Base-by-base conservation (phyloP, 2,888 invertebrate species). In the Sicus ferrugineus region DNA sequence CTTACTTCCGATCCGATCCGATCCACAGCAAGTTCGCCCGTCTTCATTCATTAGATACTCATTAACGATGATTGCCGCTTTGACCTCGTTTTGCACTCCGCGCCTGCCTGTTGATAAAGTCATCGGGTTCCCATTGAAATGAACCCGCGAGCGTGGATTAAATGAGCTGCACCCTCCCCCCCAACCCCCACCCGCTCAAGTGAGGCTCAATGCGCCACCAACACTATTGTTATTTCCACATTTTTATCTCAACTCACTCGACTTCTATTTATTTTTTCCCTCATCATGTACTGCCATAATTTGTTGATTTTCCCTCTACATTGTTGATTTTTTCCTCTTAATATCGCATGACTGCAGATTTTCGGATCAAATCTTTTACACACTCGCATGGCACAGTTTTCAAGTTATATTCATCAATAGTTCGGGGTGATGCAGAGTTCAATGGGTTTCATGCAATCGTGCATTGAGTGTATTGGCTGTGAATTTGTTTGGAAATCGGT, bases 11-110 rank as follows among this genome's bases (percentile, higher is more conserved):
- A 11, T 26, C 34, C 26, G n/a, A 31, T 21, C 16, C 42, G 21
- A 42, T 42, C 38, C n/a, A 31, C n/a, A 34, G 19, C 31, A 19
- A 31, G 30, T 23, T 19, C 23, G 9, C 7, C 31, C 58, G 19
- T 59, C 34, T 34, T 30, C 64, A 50, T 50, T 50, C 64, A 64
- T 50, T 64, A 64, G 64, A 21, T 31, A 26, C 50, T 64, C 64
- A 64, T 64, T 64, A 50, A 64, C 28, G 50, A 50, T 64, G 19
- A 50, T 64, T 50, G 19, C 64, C n/a, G 50, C 64, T 42, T 23
- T 46, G 62, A 26, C 42, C 46, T 62, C 28, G 14, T 46, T 62
- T 62, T 16, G 23, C 21, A 23, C 23, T 2, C 7, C 30, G 30
- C 16, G 9, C 6, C 4, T 7, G 56, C 3, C 30, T 56, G 30